Conservation (phyloP, 30 jellyfish, hydroid and myxozoan species). For the Haliclystus octoradiatus region DNA sequence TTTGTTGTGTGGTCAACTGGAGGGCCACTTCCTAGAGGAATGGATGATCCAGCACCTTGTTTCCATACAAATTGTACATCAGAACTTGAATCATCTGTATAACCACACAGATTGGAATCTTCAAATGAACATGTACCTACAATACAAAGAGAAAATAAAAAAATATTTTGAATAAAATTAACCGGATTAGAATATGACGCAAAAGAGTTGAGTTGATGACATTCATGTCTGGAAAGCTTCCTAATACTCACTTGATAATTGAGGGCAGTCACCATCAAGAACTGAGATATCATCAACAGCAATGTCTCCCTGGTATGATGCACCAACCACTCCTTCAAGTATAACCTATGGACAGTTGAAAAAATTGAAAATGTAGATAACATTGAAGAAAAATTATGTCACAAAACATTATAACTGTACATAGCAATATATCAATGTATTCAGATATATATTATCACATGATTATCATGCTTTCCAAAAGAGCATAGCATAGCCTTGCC, state of each 20-base stretch:
- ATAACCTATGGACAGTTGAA: slow-evolving; percentile 43
- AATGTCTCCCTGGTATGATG: slow-evolving; percentile 76
- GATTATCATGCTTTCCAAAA: too few species aligned
- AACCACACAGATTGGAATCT: slow-evolving; percentile 47
- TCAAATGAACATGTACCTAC: slow-evolving; percentile 84
- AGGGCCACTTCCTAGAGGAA: slow-evolving; percentile 63
- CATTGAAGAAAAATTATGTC: too few species aligned
- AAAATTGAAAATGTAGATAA: too few species aligned
- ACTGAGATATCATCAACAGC: slow-evolving; percentile 79
- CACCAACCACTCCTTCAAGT: slow-evolving; percentile 72
- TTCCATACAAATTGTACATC: slow-evolving; percentile 63
- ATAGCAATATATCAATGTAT: too few species aligned
- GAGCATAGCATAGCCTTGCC: too few species aligned
- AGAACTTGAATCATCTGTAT: slow-evolving; percentile 52
- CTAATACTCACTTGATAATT: slow-evolving; percentile 30
- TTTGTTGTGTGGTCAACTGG: slow-evolving; percentile 60
- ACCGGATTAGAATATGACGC: background rate
- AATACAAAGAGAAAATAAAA: background rate
- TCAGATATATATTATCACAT: too few species aligned
- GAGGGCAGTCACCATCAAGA: slow-evolving; percentile 51
- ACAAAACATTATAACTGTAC: too few species aligned
- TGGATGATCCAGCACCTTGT: slow-evolving; percentile 31
- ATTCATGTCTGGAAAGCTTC: background rate
- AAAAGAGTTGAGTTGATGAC: background rate
- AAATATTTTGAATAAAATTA: background rate